Percentiles rank a stretch among this genome's conserved stretches.
Evolutionary conservation across 2,888 invertebrate genomes (phyloP).

Genomic region (Caenorhabditis wallacei): DNA sequence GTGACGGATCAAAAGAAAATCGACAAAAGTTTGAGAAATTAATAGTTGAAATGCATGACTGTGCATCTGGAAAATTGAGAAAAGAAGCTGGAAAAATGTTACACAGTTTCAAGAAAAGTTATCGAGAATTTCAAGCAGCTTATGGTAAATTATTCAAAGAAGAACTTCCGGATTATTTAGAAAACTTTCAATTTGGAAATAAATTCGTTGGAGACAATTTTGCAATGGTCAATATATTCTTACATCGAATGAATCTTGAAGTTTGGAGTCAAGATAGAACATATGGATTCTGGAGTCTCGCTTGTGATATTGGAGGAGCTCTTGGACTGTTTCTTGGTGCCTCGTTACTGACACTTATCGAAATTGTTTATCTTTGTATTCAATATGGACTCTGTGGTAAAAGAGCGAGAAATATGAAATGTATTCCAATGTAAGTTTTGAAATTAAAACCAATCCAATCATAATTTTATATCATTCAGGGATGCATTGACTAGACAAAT

Average conservation of each 20-base stretch:
- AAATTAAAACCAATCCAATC: neutral
- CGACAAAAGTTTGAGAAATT: constrained; percentile 70
- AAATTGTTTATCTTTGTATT: constrained; percentile 78
- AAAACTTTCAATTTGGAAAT: constrained; percentile 81
- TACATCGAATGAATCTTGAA: constrained; percentile 82
- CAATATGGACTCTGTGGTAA: constrained; percentile 69
- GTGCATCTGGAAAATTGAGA: constrained; percentile 76
- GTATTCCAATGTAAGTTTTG: constrained; percentile 52
- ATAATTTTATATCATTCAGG: constrained; percentile 2
- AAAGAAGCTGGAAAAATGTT: constrained; percentile 74
- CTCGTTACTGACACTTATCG: constrained; percentile 80
- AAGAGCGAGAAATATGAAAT: constrained; percentile 54
- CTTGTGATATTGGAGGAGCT: constrained; percentile 82
- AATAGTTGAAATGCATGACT: constrained; percentile 78
- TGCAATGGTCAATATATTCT: constrained; percentile 82
- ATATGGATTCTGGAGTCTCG: constrained; percentile 81
- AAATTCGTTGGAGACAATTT: constrained; percentile 83
- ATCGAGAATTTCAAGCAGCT: constrained; percentile 70
- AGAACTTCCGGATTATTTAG: constrained; percentile 81
- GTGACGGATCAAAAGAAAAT: constrained; percentile 69
- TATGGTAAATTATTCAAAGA: constrained; percentile 80
- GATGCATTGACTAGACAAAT: constrained; percentile 28
- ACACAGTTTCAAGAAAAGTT: constrained; percentile 66
- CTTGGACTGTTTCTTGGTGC: constrained; percentile 82
- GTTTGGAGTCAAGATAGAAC: constrained; percentile 81